Percentiles rank a stretch among this genome's conserved stretches.
Evolutionary conservation across 2,113 vertebrate genomes (phyloP).

Genomic region (Boulengeromyrus knoepffleri): DNA sequence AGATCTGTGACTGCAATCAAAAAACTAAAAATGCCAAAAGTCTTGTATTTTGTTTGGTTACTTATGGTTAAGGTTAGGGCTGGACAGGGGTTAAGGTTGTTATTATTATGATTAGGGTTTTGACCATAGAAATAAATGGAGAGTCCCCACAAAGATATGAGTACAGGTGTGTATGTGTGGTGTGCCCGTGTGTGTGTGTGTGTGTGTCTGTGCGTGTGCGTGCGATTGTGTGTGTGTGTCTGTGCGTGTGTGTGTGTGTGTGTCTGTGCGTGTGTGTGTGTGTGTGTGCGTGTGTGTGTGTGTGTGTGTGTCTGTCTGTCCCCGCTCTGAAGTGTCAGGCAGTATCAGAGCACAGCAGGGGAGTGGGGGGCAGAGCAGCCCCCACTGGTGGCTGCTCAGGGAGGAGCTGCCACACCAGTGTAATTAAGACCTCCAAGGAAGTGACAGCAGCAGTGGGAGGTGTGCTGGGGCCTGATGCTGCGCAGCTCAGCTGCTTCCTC

Average conservation of each 20-base stretch:
- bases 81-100: too few species aligned
- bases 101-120: too few species aligned
- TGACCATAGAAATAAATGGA: too few species aligned
- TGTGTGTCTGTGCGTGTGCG: not conserved
- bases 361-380: conserved; percentile 30
- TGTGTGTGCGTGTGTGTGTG: not conserved
- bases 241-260: not conserved
- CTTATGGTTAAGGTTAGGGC: too few species aligned
- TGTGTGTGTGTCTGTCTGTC: not conserved
- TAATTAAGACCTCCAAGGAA: conserved; percentile 61
- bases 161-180: not conserved
- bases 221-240: not conserved
- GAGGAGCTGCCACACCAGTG: conserved; percentile 44
- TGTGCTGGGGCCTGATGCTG: conserved; percentile 24
- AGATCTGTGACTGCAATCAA: too few species aligned
- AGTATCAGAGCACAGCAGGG: conserved; percentile 32
- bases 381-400: conserved; percentile 30
- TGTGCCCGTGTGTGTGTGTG: not conserved
- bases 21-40: too few species aligned
- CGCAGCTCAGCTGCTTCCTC: conserved; percentile 57
- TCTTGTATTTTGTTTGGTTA: too few species aligned
- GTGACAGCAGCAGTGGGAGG: conserved; percentile 47
- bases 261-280: too few species aligned
- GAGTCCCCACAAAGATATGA: not conserved
- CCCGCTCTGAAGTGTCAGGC: conserved; percentile 18